phyloP scores from a whole-genome alignment of 2,113 vertebrate genomes.

The Euleptes europaea region DNA sequence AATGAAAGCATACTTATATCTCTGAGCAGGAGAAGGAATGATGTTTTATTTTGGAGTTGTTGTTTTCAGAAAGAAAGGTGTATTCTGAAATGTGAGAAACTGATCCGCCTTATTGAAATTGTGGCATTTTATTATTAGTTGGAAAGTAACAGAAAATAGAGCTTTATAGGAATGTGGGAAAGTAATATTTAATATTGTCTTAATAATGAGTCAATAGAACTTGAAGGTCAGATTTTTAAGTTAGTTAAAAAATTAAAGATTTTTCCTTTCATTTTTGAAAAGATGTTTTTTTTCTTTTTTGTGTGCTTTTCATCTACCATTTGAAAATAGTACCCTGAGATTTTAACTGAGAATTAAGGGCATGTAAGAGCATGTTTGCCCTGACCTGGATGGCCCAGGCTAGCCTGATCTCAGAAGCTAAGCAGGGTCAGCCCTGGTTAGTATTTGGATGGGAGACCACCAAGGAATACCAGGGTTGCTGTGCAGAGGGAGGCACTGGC shows the following conservation, averaged over 20 bases:
- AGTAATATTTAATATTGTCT: neutral
- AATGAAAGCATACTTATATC: conserved; percentile 70
- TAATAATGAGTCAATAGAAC: neutral
- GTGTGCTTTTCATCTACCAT: conserved; percentile 7
- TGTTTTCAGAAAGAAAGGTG: conserved; percentile 50
- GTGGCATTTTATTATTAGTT: conserved; percentile 16
- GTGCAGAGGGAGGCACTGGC: no score
- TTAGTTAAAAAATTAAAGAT: conserved; percentile 13
- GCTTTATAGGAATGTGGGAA: neutral
- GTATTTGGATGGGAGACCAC: no score
- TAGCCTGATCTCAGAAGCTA: no score
- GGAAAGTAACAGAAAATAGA: conserved; percentile 25
- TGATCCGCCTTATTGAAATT: conserved; percentile 3
- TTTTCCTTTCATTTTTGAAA: conserved; percentile 21
- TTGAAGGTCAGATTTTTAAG: neutral
- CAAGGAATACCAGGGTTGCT: no score
- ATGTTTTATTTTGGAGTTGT: conserved; percentile 45
- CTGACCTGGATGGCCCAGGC: no score
- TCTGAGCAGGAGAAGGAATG: conserved; percentile 65
- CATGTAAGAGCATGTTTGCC: neutral
- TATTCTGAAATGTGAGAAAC: conserved; percentile 46
- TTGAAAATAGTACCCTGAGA: conserved; percentile 15
- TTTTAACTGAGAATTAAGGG: conserved; percentile 22
- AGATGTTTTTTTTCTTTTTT: neutral
- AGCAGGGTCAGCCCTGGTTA: no score